phyloP scores from a whole-genome alignment of 2,888 invertebrate genomes.

The Ceraclea dissimilis region DNA sequence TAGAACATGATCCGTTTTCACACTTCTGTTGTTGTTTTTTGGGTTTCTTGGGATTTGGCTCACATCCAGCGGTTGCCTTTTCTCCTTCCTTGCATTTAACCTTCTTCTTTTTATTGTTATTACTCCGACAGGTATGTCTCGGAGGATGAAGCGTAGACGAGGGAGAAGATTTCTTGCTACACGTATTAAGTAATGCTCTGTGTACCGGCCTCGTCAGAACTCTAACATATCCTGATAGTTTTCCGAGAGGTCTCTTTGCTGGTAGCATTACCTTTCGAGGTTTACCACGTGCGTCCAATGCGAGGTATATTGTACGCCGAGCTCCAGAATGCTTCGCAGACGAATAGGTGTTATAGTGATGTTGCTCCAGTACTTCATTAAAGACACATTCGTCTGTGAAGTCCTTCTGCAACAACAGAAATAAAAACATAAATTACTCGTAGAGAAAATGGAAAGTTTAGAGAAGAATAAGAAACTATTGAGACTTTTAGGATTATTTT shows the following conservation, averaged over 20 bases:
- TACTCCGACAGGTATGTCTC: conserved; percentile 35
- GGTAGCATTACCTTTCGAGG: conserved; percentile 67
- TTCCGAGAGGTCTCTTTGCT: conserved; percentile 58
- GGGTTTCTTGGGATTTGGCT: conserved; percentile 36
- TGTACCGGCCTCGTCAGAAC: conserved; percentile 56
- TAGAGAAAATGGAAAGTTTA: no score
- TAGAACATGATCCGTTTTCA: neutral
- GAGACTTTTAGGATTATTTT: no score
- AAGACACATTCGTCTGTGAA: conserved; percentile 80
- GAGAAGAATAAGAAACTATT: no score
- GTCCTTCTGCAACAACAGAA: conserved; percentile 55
- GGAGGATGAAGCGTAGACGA: conserved; percentile 35
- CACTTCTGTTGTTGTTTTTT: conserved; percentile 37
- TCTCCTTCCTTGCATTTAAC: conserved; percentile 32
- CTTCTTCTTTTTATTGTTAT: conserved; percentile 38
- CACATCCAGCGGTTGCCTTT: conserved; percentile 27
- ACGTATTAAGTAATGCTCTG: conserved; percentile 27
- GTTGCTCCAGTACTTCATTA: conserved; percentile 78
- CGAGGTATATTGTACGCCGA: conserved; percentile 66
- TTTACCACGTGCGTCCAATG: conserved; percentile 65
- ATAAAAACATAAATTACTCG: neutral
- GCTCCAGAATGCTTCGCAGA: conserved; percentile 62
- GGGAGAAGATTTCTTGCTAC: conserved; percentile 7
- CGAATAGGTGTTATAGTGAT: conserved; percentile 81
- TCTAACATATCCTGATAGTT: conserved; percentile 66